These are phyloP conservation scores for Mimumesa dahlbomi DNA, from an alignment of 2,888 invertebrate species.

Conservation along the genomic window DNA sequence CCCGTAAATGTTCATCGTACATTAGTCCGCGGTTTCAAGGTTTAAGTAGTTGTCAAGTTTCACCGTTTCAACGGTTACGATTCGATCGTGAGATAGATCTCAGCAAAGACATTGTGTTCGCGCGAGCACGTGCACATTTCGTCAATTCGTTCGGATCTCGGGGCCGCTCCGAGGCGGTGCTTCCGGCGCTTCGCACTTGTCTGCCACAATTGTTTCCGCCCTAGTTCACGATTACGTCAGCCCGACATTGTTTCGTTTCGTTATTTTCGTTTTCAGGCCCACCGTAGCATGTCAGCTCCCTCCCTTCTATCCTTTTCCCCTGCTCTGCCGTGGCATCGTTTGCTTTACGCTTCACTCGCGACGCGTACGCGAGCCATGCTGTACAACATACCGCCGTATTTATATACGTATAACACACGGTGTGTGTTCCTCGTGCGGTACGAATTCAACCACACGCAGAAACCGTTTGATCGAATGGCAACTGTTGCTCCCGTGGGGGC, in stretches of 20 bases:
- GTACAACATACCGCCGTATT: background rate
- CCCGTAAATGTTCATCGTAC: no score
- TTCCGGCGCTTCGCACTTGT: conserved; percentile 79
- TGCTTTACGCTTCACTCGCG: conserved; percentile 41
- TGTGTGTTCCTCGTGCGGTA: no score
- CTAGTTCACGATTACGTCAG: conserved; percentile 78
- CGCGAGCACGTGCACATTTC: conserved; percentile 54
- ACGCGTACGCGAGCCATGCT: conserved; percentile 3
- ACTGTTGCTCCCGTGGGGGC: conserved; percentile 36
- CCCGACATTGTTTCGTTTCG: conserved; percentile 79
- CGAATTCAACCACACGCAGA: conserved; percentile 11
- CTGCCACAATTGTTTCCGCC: conserved; percentile 79
- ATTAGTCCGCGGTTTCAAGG: no score
- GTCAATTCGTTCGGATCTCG: conserved; percentile 51
- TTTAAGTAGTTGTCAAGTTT: no score
- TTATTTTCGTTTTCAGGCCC: conserved; percentile 80
- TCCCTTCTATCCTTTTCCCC: conserved; percentile 30
- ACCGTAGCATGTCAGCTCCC: conserved; percentile 78
- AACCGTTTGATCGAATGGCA: conserved; percentile 23
- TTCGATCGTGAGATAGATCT: conserved; percentile 33
- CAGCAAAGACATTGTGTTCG: conserved; percentile 24
- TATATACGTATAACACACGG: no score
- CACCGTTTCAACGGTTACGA: no score
- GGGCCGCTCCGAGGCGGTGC: conserved; percentile 62
- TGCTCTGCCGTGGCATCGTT: conserved; percentile 21